A percentile compares a stretch with the other conserved stretches of the same genome.
These are phyloP conservation scores for Meganola albula DNA, from an alignment of 2,888 invertebrate genomes.

Conservation along the genomic window DNA sequence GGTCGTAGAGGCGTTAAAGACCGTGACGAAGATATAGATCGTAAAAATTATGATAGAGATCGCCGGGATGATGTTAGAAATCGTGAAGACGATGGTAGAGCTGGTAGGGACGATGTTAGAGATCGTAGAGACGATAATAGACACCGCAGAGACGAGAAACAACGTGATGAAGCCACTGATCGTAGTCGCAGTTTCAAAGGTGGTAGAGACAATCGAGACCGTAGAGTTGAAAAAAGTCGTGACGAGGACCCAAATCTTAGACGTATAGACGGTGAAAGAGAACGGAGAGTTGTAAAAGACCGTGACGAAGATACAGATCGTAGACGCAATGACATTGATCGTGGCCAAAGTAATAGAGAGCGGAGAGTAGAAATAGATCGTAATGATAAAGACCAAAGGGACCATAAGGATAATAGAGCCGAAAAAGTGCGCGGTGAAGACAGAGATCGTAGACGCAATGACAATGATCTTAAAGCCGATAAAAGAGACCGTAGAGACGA, in stretches of 20 bases:
- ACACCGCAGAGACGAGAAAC: slow-evolving; percentile 9
- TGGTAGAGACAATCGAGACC: slow-evolving; percentile 15
- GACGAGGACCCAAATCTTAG: too few species aligned
- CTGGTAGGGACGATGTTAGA: slow-evolving; percentile 14
- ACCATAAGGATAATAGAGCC: too few species aligned
- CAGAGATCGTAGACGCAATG: slow-evolving; percentile 3
- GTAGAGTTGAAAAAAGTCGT: not conserved
- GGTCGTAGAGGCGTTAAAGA: slow-evolving; percentile 10
- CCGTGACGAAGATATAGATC: slow-evolving; percentile 7
- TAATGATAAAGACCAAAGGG: slow-evolving; percentile 8
- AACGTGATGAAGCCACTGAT: slow-evolving; percentile 14
- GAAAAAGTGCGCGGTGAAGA: too few species aligned
- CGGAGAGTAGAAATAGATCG: slow-evolving; percentile 7
- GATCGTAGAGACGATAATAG: slow-evolving; percentile 17
- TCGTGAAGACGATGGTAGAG: slow-evolving; percentile 6
- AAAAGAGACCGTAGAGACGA: slow-evolving; percentile 19
- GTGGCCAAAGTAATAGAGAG: too few species aligned
- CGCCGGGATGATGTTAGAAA: slow-evolving; percentile 12
- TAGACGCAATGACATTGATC: slow-evolving; percentile 15
- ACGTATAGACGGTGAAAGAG: slow-evolving; percentile 11
- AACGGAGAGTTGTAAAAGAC: too few species aligned
- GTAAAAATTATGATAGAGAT: slow-evolving; percentile 13
- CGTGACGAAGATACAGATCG: slow-evolving; percentile 20
- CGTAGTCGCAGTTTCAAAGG: slow-evolving; percentile 17
- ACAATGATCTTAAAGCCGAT: slow-evolving; percentile 8